These are phyloP conservation scores for Otolemur garnettii DNA, from an alignment of 2,113 vertebrate genomes.

Conservation along the genomic window DNA sequence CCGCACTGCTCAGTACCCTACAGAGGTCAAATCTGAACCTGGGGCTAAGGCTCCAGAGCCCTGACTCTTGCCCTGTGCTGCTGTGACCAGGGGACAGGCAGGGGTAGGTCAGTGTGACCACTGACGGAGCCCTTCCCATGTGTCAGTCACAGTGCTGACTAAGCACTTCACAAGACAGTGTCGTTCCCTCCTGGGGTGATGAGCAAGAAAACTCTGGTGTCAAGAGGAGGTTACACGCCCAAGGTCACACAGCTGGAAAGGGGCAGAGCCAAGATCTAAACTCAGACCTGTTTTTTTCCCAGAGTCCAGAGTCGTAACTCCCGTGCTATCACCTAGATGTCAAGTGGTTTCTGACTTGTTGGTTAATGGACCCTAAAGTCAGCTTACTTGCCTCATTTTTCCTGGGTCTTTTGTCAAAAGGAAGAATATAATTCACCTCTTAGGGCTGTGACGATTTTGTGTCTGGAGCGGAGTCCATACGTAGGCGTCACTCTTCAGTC, in stretches of 20 bases:
- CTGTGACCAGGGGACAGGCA: neutral
- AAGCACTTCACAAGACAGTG: neutral
- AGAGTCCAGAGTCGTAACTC: fast-evolving
- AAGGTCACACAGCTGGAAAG: neutral
- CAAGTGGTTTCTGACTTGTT: neutral
- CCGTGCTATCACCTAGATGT: neutral
- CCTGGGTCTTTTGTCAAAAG: neutral
- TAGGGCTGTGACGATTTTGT: neutral
- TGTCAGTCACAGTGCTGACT: neutral
- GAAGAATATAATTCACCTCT: neutral
- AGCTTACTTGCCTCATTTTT: neutral
- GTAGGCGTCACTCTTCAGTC: neutral
- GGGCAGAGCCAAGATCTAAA: neutral
- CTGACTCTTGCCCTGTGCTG: neutral
- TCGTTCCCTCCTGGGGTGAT: neutral
- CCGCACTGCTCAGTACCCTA: fast-evolving
- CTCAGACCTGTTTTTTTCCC: neutral
- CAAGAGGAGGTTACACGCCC: neutral
- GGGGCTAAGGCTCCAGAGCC: neutral
- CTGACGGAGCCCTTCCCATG: fast-evolving
- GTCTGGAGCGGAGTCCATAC: neutral
- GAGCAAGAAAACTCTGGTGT: neutral
- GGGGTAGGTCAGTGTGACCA: no score
- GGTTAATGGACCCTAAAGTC: neutral
- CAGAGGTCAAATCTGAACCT: neutral